Evolutionary conservation across 2,888 invertebrate genomes (phyloP), one percentile per base, ranked within the genome.

Genomic region (Theretra japonica): DNA sequence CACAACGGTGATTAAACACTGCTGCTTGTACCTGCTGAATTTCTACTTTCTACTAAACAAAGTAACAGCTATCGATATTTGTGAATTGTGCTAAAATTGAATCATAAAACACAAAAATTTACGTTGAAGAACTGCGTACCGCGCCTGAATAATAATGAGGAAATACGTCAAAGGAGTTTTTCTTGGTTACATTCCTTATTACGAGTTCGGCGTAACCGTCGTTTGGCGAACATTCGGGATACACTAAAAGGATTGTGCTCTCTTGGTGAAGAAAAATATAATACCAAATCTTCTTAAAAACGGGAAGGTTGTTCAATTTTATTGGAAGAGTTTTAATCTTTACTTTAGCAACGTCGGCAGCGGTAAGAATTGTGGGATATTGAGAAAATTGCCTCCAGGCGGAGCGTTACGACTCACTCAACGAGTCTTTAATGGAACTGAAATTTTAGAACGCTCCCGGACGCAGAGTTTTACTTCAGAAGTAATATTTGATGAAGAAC

Each of bases 261-360:
- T 41, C 15, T 41, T 41, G 1, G n/a, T 19, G 53, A n/a, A n/a
- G 17, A 5, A 53, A 53, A n/a, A 53, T 53, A 50, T 50, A 50
- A 19, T 33, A 41, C 41, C 41, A 41, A 41, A 41, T 41, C 2
- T 11, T 15, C 41, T 41, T 41, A 41, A 41, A 41, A 41, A 41
- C 41, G 41, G 11, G 11, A 15, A 41, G 41, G 41, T 41, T 15
- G 41, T 41, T 41, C 41, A 15, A 41, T 41, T 41, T 41, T 41
- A 41, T 41, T 17, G n/a, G 3, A 60, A 59, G n/a, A 59, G 23
- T 33, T 70, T 60, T 48, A 58, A 60, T 48, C 21, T 60, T 70
- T 48, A 77, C 75, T 73, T 77, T 77, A 75, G 78, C 74, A 72
- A 80, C 83, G 80, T 84, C 82, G 77, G 81, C 84, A 78, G 76